Base-by-base conservation (phyloP, 2,888 invertebrate species). In the Pinctada fucata region DNA sequence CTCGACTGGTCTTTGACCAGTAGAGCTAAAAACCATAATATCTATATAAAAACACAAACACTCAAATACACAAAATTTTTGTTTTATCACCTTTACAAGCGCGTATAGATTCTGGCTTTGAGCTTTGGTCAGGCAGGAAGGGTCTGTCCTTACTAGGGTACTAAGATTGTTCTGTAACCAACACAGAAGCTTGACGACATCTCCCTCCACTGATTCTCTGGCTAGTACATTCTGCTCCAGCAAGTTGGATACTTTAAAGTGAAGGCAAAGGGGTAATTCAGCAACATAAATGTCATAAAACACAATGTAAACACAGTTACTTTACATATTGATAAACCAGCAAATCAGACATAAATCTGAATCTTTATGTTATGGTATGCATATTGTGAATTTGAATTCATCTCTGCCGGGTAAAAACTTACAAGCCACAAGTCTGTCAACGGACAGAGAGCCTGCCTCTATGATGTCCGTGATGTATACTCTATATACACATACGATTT, bases 221-320 rank as follows among this genome's bases (percentile, higher is more conserved):
- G 82, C 82, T 16, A 76, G 47, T 8, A 70, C 79, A 74, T 85
- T 87, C 71, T 87, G 87, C 66, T 89, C 89, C 49, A 89, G 69
- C 50, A 89, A 76, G 4, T 81, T 79, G 16, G 86, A 85, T 45
- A 88, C 89, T 88, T 81, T 64, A 52, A 52, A 52, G 50, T 50
- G 67, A 13, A 58, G 31, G 1, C 31, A 31, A 31, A 31, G 31
- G 31, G 2, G 31, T n/a, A 1, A 10, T 0, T 67, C 2, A 78
- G 52, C n/a, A 48, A 50, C 16, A 64, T n/a, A 78, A 71, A 3
- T 31, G 3, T 2, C 47, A 77, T 3, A 72, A 49, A 4, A n/a
- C 63, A 45, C 45, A 51, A 65, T 47, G 58, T 13, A n/a, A 65
- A 47, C 13, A 49, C 48, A 69, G 47, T 58, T 50, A 71, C 47